These are phyloP conservation scores for Chlamydotis undulata DNA, from an alignment of 2,113 vertebrate species.

Conservation along the genomic window DNA sequence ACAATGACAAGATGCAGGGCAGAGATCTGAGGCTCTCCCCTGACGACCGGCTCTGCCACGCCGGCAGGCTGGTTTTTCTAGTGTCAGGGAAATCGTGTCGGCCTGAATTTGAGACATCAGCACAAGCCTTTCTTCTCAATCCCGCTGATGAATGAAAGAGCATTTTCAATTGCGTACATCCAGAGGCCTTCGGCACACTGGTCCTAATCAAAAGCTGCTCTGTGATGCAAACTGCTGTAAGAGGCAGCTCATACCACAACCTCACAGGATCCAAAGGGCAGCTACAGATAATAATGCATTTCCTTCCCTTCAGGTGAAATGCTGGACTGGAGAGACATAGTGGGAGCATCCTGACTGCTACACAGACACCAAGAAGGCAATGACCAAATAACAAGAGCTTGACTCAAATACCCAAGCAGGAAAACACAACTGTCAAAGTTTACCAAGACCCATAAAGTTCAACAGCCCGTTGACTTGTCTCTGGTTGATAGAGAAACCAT, in stretches of 20 bases:
- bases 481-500: neutral
- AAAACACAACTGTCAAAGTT: neutral
- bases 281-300: neutral
- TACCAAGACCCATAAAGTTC: neutral
- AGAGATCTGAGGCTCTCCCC: constrained; percentile 52
- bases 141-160: constrained; percentile 71
- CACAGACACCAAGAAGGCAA: neutral
- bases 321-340: neutral
- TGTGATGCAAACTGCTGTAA: constrained; percentile 18
- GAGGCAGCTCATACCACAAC: neutral
- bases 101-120: constrained; percentile 61
- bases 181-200: constrained; percentile 33
- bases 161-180: constrained; percentile 58
- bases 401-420: neutral
- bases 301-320: neutral
- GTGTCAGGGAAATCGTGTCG: constrained; percentile 49
- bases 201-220: constrained; percentile 60
- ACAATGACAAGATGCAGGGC: neutral
- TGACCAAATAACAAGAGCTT: neutral
- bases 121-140: constrained; percentile 68
- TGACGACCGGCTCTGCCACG: neutral
- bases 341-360: neutral
- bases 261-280: neutral
- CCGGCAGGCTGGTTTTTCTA: constrained; percentile 32
- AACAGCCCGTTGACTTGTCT: neutral